These are phyloP conservation scores for Phoxinus dragarum DNA, from an alignment of 2,797 vertebrate genomes.

Conservation along the genomic window DNA sequence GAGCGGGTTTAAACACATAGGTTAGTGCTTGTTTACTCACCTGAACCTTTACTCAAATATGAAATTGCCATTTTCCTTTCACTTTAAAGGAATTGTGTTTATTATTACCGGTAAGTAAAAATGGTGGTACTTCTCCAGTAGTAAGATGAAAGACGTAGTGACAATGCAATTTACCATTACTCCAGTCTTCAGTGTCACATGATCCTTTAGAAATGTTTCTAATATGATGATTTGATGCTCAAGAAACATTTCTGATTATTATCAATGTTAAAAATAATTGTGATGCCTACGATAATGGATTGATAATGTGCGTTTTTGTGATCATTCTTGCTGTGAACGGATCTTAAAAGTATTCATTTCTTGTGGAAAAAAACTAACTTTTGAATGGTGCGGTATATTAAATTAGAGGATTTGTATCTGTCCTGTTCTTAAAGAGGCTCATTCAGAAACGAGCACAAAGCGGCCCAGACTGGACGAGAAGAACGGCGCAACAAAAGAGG, in stretches of 20 bases:
- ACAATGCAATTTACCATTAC: not conserved
- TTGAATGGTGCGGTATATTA: too few relatives aligned
- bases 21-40: slow-evolving; percentile 69
- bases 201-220: not conserved
- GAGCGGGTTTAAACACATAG: slow-evolving; percentile 83
- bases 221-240: not conserved
- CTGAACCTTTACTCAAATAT: not conserved
- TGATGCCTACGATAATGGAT: not conserved
- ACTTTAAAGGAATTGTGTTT: not conserved
- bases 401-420: accelerated
- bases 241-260: too few relatives aligned
- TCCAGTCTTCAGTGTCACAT: not conserved
- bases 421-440: not conserved
- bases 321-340: too few relatives aligned
- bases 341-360: too few relatives aligned
- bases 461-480: slow-evolving; percentile 52
- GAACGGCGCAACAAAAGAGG: not conserved
- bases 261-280: not conserved
- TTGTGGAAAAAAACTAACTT: too few relatives aligned
- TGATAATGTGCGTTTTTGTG: too few relatives aligned
- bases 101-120: not conserved
- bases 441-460: slow-evolving; percentile 69
- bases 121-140: not conserved
- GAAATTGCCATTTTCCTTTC: not conserved
- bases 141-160: not conserved